Base-by-base conservation (phyloP, 2,797 vertebrate genomes). In the Margarornis squamiger region DNA sequence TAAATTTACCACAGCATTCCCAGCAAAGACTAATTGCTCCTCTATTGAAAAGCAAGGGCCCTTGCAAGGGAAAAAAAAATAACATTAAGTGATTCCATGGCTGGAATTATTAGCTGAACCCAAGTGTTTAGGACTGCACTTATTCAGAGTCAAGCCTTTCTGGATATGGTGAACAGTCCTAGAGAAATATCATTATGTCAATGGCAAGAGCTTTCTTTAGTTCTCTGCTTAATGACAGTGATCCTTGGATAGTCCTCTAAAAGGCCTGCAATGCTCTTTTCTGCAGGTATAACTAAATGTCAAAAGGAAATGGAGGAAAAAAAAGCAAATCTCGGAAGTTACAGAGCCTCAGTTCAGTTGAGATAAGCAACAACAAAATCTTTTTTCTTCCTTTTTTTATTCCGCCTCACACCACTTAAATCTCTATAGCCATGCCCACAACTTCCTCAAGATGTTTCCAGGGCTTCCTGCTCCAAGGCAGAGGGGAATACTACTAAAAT, bases 131-230 rank as follows among this genome's bases (percentile, higher is more conserved):
- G 46, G 89, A 45, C 10, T 92, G 26, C 34, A 11, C 3, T 17
- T 20, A 52, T 81, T 68, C 51, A 75, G 7, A 67, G 65, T 29
- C 38, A 45, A 83, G 72, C 20, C 41, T 88, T 88, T 79, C 59
- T 0, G 0, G 24, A 24, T 38, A 66, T 21, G n/a, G 41, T 55
- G 29, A 78, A 22, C 32, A 81, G 22, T 51, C 14, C 12, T 34
- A 51, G 29, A 45, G 38, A 81, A 84, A 49, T 18, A 26, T 6
- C 3, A 0, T 10, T 59, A 34, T 0, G 0, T 30, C 34, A 58
- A 7, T 8, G 14, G 62, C 58, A 62, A 58, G 16, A 85, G 15
- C 12, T 68, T 68, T 74, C 51, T 57, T 77, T 22, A 36, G 6
- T 43, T 41, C 39, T 55, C 30, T 2, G 2, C 19, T 55, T 65